Base-by-base conservation (phyloP, 2,797 vertebrate genomes). In the Artibeus lituratus region DNA sequence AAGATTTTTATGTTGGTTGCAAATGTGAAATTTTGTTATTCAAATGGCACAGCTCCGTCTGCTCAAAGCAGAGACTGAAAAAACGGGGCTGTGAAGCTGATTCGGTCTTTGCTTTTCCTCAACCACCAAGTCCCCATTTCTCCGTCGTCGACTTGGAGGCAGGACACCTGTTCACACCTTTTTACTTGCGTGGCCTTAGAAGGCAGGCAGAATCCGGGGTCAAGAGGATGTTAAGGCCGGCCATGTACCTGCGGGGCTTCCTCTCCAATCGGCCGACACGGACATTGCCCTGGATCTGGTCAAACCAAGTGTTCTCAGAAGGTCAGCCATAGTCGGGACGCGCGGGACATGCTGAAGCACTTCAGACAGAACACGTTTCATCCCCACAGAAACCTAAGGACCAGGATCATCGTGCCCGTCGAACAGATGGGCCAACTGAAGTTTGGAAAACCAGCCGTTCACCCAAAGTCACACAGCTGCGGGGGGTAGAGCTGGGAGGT, bases 1-100 rank as follows among this genome's bases (percentile, higher is more conserved):
- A 78, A 47, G 35, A 72, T 78, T 96, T 96, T 86, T 76, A 80
- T 88, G 88, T 87, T 78, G 37, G 39, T 95, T 39, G 86, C 70
- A 73, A 95, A 84, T 44, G 11, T 44, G 35, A 88, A 16, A 67
- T 86, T 90, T 57, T 57, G 83, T 82, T 69, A 93, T 49, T 47
- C 87, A 73, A 59, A 44, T 78, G 37, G 42, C 55, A 91, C 93
- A 77, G 37, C 49, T 91, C 55, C 67, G 49, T 94, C 57, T 74
- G 19, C n/a, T 78, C 51, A 95, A 88, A 83, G 0, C 16, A 94
- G 21, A 87, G 39, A 94, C 47, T 29, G 74, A 39, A 49, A 44
- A 84, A 81, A 47, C 1, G 16, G 42, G 29, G 15, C 39, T 26
- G 22, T 21, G 87, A 77, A 88, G 57, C 18, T 39, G 74, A 81